phyloP scores from a whole-genome alignment of 2,888 invertebrate species.

The Desoria tigrina region DNA sequence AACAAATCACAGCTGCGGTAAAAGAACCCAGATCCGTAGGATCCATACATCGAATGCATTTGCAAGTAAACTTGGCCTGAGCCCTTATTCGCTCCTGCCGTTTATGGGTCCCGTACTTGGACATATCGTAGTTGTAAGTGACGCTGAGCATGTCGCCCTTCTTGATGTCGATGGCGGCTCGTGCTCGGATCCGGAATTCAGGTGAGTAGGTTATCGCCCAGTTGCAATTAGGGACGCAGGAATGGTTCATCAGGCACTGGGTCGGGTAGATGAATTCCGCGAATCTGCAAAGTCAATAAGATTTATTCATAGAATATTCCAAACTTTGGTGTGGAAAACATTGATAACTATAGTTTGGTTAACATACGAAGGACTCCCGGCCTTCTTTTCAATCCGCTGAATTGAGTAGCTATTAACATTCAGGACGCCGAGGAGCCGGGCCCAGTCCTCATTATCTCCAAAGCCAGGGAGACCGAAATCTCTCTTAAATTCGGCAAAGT shows the following conservation, averaged over 20 bases:
- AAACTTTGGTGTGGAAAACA: too few relatives aligned
- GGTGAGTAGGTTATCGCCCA: slow-evolving; percentile 58
- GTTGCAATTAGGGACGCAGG: slow-evolving; percentile 62
- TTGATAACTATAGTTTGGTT: too few relatives aligned
- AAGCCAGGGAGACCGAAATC: slow-evolving; percentile 37
- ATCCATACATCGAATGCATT: slow-evolving; percentile 53
- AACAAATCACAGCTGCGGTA: slow-evolving; percentile 53
- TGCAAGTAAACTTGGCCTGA: slow-evolving; percentile 54
- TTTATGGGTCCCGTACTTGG: slow-evolving; percentile 46
- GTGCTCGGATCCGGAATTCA: slow-evolving; percentile 60
- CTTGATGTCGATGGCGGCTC: slow-evolving; percentile 64
- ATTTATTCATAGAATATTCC: neutral
- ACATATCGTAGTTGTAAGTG: slow-evolving; percentile 67
- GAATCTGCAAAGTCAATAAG: slow-evolving; percentile 24
- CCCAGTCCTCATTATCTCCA: slow-evolving; percentile 35
- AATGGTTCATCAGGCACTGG: slow-evolving; percentile 66
- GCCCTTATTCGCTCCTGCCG: slow-evolving; percentile 52
- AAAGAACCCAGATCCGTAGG: slow-evolving; percentile 54
- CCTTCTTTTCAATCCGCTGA: slow-evolving; percentile 37
- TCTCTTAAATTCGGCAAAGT: slow-evolving; percentile 30
- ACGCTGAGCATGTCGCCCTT: slow-evolving; percentile 67
- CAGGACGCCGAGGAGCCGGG: slow-evolving; percentile 36
- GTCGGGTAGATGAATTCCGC: slow-evolving; percentile 38
- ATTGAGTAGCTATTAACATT: slow-evolving; percentile 43
- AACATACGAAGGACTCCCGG: slow-evolving; percentile 34